These are phyloP conservation scores for Hepsetus odoe DNA, from an alignment of 2,113 vertebrate species.

Conservation along the genomic window DNA sequence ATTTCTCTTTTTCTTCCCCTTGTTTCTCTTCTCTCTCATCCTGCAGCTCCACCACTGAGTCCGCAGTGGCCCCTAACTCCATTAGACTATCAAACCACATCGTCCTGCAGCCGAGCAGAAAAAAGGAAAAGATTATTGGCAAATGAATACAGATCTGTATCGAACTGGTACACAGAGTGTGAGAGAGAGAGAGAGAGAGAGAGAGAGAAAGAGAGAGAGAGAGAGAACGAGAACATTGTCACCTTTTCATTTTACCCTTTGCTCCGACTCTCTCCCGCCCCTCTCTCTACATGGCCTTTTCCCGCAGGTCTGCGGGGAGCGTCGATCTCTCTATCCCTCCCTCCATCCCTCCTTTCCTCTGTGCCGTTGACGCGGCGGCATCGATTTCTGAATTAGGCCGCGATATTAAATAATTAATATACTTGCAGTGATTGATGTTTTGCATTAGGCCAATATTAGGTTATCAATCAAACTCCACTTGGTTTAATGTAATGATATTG, in stretches of 20 bases:
- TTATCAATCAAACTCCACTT: constrained; percentile 99
- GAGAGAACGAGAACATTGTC: constrained; percentile 76
- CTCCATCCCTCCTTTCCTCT: constrained; percentile 63
- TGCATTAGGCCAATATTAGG: constrained; percentile 99
- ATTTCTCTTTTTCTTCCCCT: not conserved
- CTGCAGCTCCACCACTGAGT: constrained; percentile 74
- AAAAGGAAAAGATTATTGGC: constrained; percentile 87
- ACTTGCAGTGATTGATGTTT: constrained; percentile 99
- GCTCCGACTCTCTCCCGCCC: constrained; percentile 60
- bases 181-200: too few relatives aligned
- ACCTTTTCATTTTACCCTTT: constrained; percentile 67
- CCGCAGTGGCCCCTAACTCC: constrained; percentile 87
- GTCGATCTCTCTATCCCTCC: not conserved
- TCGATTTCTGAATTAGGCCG: constrained; percentile 99
- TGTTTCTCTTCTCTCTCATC: constrained; percentile 43
- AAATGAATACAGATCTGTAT: constrained; percentile 94
- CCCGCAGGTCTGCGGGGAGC: constrained; percentile 32
- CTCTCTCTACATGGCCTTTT: constrained; percentile 5
- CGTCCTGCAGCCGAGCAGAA: constrained; percentile 83
- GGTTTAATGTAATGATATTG: constrained; percentile 99
- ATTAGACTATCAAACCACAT: constrained; percentile 88
- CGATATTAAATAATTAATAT: constrained; percentile 99
- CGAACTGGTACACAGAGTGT: constrained; percentile 75
- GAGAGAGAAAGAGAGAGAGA: too few relatives aligned
- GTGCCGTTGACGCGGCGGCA: constrained; percentile 75